Evolutionary conservation across 2,113 vertebrate species (phyloP), one percentile per base, ranked within the genome.

Genomic region (Campylomormyrus numenius): DNA sequence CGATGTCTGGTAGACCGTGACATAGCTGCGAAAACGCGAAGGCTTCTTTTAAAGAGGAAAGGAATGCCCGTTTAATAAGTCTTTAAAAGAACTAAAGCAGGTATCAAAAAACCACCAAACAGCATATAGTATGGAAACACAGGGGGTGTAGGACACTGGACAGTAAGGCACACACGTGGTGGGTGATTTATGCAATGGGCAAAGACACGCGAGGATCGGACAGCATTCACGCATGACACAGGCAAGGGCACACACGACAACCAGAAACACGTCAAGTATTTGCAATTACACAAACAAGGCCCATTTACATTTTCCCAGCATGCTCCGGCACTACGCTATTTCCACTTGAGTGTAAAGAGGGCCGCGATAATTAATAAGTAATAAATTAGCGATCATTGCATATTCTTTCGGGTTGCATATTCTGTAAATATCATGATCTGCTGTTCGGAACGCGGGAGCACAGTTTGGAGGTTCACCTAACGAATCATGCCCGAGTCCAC

Each of bases 331-430:
- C 24, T 66, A 31, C 62, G 31, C 62, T 70, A 42, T 42, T 80
- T 19, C 85, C 50, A n/a, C 77, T 15, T n/a, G 80, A 89, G 89
- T 8, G 52, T 89, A 85, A 89, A 56, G 80, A 42, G 80, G 89
- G 27, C 50, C 56, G 2, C 80, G 66, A n/a, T n/a, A n/a, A n/a
- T n/a, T n/a, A n/a, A n/a, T n/a, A n/a, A n/a, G n/a, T n/a, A n/a
- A n/a, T 52, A 85, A 62, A 85, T 85, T 89, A 89, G 77, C 53
- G 10, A 85, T 85, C 77, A 85, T 62, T 19, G 50, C 89, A 89
- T 89, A 89, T 85, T 85, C 39, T 56, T 89, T 42, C 7, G 5
- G 24, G 6, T 39, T 42, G 46, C 62, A 58, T 50, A 77, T 50
- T 52, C 8, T 70, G 17, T 85, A 42, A 7, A 85, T 45, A 45